Conservation (phyloP, 1,140 invertebrate genomes). For the Aphis gossypii region DNA sequence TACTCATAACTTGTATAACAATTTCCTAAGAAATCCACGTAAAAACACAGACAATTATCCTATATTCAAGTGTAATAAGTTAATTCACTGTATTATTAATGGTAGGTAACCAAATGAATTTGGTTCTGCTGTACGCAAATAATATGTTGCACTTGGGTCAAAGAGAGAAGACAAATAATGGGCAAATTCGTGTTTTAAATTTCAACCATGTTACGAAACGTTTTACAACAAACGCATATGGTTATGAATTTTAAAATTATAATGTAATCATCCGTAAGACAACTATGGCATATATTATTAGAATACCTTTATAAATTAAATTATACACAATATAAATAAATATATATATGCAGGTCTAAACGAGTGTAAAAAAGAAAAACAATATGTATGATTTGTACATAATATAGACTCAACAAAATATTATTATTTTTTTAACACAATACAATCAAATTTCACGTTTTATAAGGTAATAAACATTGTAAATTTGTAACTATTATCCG, state of each 20-base stretch:
- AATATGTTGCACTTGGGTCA: background rate
- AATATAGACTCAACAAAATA: slow-evolving; percentile 46
- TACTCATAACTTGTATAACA: background rate
- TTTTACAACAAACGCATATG: background rate
- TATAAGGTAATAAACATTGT: slow-evolving; percentile 13
- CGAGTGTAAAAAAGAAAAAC: slow-evolving; percentile 15
- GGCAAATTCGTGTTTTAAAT: background rate
- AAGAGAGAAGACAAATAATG: background rate
- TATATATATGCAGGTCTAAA: background rate
- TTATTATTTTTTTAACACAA: slow-evolving; percentile 35
- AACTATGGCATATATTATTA: slow-evolving; percentile 13
- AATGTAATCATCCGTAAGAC: background rate
- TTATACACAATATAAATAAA: background rate
- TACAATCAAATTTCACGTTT: slow-evolving; percentile 37
- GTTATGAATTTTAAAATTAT: background rate
- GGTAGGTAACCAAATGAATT: background rate
- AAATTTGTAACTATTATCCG: slow-evolving; percentile 33
- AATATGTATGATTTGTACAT: background rate
- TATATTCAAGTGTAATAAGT: background rate
- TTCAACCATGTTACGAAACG: background rate
- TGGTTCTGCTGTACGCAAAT: background rate
- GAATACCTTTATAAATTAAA: background rate
- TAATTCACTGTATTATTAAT: background rate
- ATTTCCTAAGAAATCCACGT: background rate
- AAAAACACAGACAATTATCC: background rate